A percentile compares a stretch with the other conserved stretches of the same genome.
Conservation (phyloP, 2,113 vertebrate genomes). For the Indri indri region DNA sequence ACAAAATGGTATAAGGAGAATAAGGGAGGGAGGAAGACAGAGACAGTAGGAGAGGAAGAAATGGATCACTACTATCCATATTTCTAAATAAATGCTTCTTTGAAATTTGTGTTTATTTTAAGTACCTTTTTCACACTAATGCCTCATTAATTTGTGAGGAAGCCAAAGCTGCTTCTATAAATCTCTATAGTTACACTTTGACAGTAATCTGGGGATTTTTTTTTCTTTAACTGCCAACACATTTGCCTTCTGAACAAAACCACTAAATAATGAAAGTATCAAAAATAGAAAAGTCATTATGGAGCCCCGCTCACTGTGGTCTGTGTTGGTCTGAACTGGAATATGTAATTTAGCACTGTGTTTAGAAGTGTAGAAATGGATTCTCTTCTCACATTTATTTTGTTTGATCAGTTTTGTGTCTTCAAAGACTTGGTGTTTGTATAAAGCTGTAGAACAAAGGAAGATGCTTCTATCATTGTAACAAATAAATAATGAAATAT, state of each 20-base stretch:
- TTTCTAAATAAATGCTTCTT: not conserved
- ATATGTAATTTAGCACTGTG: constrained; percentile 54
- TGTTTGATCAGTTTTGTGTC: not conserved
- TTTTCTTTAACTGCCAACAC: constrained; percentile 68
- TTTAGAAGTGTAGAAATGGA: constrained; percentile 39
- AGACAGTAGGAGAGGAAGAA: not conserved
- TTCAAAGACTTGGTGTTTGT: constrained; percentile 42
- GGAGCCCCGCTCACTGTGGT: constrained; percentile 45
- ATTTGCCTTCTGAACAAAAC: constrained; percentile 75
- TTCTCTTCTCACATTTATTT: constrained; percentile 35
- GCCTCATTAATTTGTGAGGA: constrained; percentile 54
- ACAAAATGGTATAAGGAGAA: not conserved
- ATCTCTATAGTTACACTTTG: constrained; percentile 73
- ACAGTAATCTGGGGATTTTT: constrained; percentile 69
- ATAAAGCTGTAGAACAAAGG: constrained; percentile 42
- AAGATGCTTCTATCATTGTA: not conserved
- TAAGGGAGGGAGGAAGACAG: not conserved
- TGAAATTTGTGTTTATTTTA: not conserved
- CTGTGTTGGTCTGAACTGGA: constrained; percentile 37
- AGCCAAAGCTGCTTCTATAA: constrained; percentile 53
- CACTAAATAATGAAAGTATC: constrained; percentile 69
- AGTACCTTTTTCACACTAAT: not conserved
- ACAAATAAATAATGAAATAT: not conserved
- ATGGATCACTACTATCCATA: not conserved
- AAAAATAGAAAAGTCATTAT: constrained; percentile 68